phyloP scores from a whole-genome alignment of 1,140 invertebrate genomes.

The Ridgeia piscesae region DNA sequence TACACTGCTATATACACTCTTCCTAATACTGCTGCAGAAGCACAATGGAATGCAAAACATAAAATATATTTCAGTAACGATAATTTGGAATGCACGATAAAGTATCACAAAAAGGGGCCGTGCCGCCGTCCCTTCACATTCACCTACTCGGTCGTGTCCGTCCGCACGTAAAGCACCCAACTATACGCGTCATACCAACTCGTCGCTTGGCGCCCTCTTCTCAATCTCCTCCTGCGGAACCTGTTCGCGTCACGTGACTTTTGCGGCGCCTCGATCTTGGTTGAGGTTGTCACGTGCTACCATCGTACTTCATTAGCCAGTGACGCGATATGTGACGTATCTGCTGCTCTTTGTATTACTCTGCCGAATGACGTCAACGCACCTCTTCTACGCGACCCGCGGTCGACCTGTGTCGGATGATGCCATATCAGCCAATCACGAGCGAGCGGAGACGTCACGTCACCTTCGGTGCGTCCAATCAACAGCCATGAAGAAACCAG shows the following conservation, averaged over 20 bases:
- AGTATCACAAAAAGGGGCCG: not conserved
- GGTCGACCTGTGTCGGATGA: no score
- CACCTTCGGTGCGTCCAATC: not conserved
- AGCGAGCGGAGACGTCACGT: not conserved
- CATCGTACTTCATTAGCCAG: not conserved
- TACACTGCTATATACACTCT: not conserved
- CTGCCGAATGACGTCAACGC: not conserved
- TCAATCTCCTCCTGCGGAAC: not conserved
- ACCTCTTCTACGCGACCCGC: not conserved
- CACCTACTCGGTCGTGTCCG: not conserved
- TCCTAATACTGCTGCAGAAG: not conserved
- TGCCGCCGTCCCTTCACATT: not conserved
- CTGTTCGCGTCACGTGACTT: not conserved
- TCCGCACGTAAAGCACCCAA: not conserved
- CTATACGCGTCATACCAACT: not conserved
- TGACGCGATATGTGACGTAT: not conserved
- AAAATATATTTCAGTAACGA: not conserved
- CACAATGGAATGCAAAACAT: not conserved
- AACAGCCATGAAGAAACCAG: not conserved
- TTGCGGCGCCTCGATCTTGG: not conserved
- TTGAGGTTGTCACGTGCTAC: not conserved
- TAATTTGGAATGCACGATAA: not conserved
- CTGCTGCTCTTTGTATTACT: not conserved
- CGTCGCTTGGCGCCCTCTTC: not conserved
- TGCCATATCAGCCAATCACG: not conserved